These are phyloP conservation scores for Muscicapa adusta DNA, from an alignment of 2,113 vertebrate genomes.

Conservation along the genomic window DNA sequence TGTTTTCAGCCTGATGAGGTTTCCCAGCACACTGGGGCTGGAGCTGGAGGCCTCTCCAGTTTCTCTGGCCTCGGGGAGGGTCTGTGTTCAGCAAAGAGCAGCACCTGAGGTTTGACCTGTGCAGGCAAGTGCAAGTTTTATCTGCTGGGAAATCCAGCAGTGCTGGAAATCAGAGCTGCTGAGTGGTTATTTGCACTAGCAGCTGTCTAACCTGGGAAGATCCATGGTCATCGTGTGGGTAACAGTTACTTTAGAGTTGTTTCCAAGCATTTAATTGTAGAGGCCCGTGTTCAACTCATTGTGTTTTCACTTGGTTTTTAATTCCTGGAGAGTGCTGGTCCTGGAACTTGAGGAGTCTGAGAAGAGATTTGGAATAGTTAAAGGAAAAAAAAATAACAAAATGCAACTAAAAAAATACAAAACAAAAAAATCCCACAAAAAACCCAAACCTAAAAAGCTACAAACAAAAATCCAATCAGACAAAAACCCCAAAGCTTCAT, in stretches of 20 bases:
- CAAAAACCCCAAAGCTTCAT: not conserved
- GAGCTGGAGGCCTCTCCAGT: not conserved
- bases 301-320: not conserved
- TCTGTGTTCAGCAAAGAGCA: rapidly evolving
- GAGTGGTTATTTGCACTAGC: not conserved
- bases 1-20: not conserved
- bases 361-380: not conserved
- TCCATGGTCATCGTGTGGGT: too few species aligned
- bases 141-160: not conserved
- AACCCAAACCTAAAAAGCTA: not conserved
- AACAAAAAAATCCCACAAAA: not conserved
- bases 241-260: not conserved
- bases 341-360: not conserved
- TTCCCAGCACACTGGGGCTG: rapidly evolving
- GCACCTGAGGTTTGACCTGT: not conserved
- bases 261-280: not conserved
- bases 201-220: not conserved
- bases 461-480: not conserved
- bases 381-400: not conserved
- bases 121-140: not conserved
- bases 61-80: rapidly evolving
- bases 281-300: rapidly evolving
- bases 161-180: not conserved
- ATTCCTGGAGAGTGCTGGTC: not conserved
- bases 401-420: not conserved